Evolutionary conservation across 1,140 invertebrate species (phyloP).

Genomic region (Drosophila kohkoa): DNA sequence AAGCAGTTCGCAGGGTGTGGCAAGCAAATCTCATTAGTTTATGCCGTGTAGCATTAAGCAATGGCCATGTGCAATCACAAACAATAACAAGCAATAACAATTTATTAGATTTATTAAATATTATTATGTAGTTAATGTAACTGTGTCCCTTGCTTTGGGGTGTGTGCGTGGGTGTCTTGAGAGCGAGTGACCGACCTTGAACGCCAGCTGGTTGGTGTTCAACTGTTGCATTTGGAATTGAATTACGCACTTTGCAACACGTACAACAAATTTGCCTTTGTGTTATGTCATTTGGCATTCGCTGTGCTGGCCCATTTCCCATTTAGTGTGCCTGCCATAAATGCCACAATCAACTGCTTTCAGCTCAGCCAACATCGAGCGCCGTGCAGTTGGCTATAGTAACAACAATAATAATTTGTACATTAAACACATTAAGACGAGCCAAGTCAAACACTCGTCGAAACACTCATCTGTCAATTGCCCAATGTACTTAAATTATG

Average conservation of each 20-base stretch:
- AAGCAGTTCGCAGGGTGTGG: conserved; percentile 11
- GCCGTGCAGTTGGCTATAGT: not conserved
- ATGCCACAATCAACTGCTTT: conserved; percentile 68
- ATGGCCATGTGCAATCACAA: conserved; percentile 71
- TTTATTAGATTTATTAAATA: conserved; percentile 78
- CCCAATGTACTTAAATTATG: conserved; percentile 48
- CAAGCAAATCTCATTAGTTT: conserved; percentile 77
- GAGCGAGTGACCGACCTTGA: conserved; percentile 64
- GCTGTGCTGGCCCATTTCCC: conserved; percentile 69
- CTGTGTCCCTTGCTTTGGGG: conserved; percentile 3
- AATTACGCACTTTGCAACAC: conserved; percentile 51
- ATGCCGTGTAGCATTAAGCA: conserved; percentile 72
- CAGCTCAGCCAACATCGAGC: conserved; percentile 26
- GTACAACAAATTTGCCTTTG: conserved; percentile 53
- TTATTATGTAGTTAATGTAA: conserved; percentile 57
- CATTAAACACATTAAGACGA: conserved; percentile 74
- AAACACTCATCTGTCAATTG: conserved; percentile 49
- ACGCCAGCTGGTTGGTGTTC: conserved; percentile 20
- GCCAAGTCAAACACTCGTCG: conserved; percentile 32
- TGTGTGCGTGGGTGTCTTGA: not conserved
- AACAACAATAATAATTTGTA: conserved; percentile 69
- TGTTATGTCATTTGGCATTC: conserved; percentile 75
- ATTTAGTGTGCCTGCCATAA: conserved; percentile 64
- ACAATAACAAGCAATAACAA: conserved; percentile 35
- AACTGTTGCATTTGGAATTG: conserved; percentile 40